Evolutionary conservation across 2,888 invertebrate genomes (phyloP).

Genomic region (Eurytoma californica): DNA sequence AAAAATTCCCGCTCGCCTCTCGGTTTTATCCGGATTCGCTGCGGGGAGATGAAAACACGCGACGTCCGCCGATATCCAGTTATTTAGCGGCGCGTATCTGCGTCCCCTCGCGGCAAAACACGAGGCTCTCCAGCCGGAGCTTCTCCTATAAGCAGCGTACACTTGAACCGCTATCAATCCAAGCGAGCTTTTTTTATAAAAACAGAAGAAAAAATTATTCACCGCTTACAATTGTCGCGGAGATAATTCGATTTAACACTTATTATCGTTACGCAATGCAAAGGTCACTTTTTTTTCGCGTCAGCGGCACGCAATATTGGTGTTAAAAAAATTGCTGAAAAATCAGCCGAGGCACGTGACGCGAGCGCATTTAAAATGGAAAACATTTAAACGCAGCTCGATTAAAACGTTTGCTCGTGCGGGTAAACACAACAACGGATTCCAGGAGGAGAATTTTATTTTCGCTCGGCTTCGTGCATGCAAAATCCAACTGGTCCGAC

Average conservation of each 20-base stretch:
- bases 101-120: not conserved
- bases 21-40: not conserved
- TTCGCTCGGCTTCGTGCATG: not conserved
- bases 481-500: not conserved
- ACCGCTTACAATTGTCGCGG: not conserved
- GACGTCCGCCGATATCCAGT: conserved; percentile 30
- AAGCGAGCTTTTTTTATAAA: not conserved
- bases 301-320: no score
- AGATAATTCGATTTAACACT: not conserved
- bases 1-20: not conserved
- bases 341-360: not conserved
- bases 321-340: not conserved
- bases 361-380: no score
- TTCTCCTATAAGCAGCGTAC: not conserved
- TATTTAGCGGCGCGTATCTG: conserved; percentile 4
- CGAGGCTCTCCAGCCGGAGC: not conserved
- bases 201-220: not conserved
- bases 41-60: conserved; percentile 1
- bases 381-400: no score
- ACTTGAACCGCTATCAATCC: not conserved
- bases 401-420: no score
- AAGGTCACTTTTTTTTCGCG: no score
- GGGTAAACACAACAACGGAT: no score
- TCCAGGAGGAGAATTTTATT: not conserved
- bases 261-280: no score